phyloP scores from a whole-genome alignment of 2,888 invertebrate species.

The Drosophila villosipedis region DNA sequence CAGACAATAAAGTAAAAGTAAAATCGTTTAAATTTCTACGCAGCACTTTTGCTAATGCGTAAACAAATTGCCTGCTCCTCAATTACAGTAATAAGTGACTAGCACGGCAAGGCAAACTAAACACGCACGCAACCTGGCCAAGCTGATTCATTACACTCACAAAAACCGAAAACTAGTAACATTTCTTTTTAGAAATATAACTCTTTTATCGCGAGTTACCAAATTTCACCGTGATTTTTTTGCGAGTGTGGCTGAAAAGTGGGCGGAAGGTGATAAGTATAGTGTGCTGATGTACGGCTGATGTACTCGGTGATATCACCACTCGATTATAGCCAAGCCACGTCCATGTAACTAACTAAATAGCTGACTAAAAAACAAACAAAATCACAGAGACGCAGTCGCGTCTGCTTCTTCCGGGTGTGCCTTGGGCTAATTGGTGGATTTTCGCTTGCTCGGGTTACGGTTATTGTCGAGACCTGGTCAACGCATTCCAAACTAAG shows the following conservation, averaged over 20 bases:
- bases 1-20: neutral
- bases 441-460: conserved; percentile 63
- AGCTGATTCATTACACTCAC: conserved; percentile 31
- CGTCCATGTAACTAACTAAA: neutral
- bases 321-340: neutral
- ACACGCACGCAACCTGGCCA: conserved; percentile 59
- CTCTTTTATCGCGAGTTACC: too few species aligned
- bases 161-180: neutral
- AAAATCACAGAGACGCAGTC: conserved; percentile 52
- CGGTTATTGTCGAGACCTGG: conserved; percentile 51
- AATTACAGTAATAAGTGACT: conserved; percentile 60
- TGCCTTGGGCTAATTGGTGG: conserved; percentile 63
- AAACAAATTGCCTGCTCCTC: conserved; percentile 26
- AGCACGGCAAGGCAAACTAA: conserved; percentile 16
- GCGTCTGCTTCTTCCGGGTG: conserved; percentile 31
- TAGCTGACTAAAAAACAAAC: neutral
- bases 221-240: neutral
- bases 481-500: conserved; percentile 70
- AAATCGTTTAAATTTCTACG: conserved; percentile 9
- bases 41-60: conserved; percentile 29
- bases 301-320: conserved; percentile 61
- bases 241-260: neutral
- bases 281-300: conserved; percentile 22
- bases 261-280: neutral
- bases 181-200: too few species aligned